A percentile compares a stretch with the other conserved stretches of the same genome.
Conservation (phyloP, 2,113 vertebrate genomes). For the Mellivora capensis region DNA sequence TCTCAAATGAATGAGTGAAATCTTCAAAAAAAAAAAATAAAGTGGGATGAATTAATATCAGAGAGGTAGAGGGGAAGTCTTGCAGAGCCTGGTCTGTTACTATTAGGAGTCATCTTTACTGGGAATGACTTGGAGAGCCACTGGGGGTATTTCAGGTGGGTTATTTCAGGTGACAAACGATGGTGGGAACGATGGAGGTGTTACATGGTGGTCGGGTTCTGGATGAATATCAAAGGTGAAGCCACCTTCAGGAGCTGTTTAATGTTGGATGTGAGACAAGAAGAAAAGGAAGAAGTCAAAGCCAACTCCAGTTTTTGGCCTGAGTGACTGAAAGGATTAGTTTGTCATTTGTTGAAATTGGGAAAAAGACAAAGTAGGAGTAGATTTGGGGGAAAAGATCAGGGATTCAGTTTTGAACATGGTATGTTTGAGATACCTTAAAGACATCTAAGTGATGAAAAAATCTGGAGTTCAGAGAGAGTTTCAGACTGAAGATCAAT, state of each 20-base stretch:
- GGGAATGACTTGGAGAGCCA: neutral
- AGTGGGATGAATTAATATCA: neutral
- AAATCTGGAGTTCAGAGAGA: neutral
- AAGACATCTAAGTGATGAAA: neutral
- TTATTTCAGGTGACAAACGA: neutral
- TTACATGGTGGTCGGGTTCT: neutral
- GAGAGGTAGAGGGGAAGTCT: neutral
- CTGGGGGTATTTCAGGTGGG: neutral
- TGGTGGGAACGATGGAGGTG: neutral
- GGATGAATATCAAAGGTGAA: neutral
- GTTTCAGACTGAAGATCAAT: neutral
- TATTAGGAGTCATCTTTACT: neutral
- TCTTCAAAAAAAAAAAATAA: no score
- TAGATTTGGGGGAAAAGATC: neutral
- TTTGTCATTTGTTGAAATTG: neutral
- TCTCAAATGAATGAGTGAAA: no score
- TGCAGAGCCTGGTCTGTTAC: neutral
- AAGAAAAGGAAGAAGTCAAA: neutral
- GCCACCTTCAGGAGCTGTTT: neutral
- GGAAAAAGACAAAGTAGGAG: neutral
- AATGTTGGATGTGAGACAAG: neutral
- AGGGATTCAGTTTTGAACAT: neutral
- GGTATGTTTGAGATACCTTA: neutral
- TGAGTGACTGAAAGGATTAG: neutral
- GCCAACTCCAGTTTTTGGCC: neutral